Conservation (phyloP, 2,888 invertebrate genomes). For the Boloria euphrosyne region DNA sequence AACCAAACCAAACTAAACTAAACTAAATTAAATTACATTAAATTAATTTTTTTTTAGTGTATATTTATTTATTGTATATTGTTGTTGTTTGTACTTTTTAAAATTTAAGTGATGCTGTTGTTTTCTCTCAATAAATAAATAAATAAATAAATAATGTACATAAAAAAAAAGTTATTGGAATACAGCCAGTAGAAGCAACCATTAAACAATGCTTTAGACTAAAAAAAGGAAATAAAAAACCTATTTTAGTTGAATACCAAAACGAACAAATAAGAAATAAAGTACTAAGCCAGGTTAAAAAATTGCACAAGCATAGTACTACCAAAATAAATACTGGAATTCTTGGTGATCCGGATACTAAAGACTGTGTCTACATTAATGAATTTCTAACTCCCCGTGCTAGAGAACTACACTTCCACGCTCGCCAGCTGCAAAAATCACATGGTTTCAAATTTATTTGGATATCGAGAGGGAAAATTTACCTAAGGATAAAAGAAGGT, state of each 20-base stretch:
- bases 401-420: background rate
- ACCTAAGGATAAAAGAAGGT: background rate
- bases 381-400: background rate
- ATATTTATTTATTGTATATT: no score
- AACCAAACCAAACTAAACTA: no score
- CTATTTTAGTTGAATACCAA: background rate
- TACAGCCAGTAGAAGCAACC: background rate
- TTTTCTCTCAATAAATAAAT: no score
- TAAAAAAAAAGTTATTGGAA: background rate
- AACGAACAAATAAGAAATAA: background rate
- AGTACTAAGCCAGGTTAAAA: background rate
- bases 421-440: no score
- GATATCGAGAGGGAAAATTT: constrained; percentile 2
- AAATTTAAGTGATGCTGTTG: no score
- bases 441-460: background rate
- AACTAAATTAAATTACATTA: no score
- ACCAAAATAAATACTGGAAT: background rate
- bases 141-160: no score
- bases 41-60: no score
- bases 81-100: no score
- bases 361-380: constrained; percentile 1
- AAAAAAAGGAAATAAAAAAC: background rate
- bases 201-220: background rate
- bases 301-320: background rate
- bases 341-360: background rate